Conservation (phyloP, 2,888 invertebrate species). For the Erebia palarica region DNA sequence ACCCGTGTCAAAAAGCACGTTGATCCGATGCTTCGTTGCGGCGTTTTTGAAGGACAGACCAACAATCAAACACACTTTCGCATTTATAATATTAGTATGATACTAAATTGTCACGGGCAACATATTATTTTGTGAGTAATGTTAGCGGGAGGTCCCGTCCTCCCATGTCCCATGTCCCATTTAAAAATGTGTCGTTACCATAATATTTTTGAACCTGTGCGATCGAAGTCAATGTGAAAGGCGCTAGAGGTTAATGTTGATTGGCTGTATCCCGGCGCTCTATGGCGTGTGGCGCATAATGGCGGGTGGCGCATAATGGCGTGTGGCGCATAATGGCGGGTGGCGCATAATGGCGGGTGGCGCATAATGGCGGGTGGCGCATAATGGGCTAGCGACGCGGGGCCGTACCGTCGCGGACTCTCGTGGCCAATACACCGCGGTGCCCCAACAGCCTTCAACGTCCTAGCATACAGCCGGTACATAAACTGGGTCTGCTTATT, state of each 20-base stretch:
- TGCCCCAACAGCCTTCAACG: constrained; percentile 11
- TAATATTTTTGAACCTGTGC: neutral
- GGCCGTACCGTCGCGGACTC: constrained; percentile 23
- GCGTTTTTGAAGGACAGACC: too few relatives aligned
- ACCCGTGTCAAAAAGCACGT: too few relatives aligned
- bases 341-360: constrained; percentile 16
- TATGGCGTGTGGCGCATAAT: constrained; percentile 17
- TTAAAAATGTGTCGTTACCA: too few relatives aligned
- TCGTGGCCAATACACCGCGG: constrained; percentile 31
- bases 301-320: constrained; percentile 3
- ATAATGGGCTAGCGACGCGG: constrained; percentile 30
- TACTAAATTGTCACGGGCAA: too few relatives aligned
- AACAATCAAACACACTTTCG: too few relatives aligned
- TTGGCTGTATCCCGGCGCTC: constrained; percentile 25
- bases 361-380: constrained; percentile 7
- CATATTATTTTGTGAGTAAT: too few relatives aligned
- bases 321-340: constrained; percentile 11
- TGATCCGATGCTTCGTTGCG: too few relatives aligned
- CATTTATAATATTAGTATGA: too few relatives aligned
- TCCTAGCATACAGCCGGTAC: constrained; percentile 19
- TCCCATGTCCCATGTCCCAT: too few relatives aligned
- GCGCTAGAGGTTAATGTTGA: constrained; percentile 20
- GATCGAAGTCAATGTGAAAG: constrained; percentile 7
- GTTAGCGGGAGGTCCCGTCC: too few relatives aligned
- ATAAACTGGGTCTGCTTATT: constrained; percentile 7